Conservation (phyloP, 2,888 invertebrate species). For the Julus scandinavius region DNA sequence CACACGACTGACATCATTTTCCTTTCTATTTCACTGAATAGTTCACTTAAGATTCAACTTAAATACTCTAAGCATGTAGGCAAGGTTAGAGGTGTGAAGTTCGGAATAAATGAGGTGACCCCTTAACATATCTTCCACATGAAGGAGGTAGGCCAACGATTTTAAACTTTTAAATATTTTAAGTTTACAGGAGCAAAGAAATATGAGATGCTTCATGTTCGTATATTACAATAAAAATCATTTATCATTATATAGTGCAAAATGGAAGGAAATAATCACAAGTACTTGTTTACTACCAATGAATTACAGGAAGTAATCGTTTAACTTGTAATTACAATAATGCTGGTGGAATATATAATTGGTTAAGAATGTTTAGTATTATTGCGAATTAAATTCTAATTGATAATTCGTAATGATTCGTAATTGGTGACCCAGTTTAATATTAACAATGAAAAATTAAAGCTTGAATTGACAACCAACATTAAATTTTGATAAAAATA, state of each 20-base stretch:
- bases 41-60: neutral
- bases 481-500: neutral
- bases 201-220: no score
- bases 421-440: neutral
- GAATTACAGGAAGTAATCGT: neutral
- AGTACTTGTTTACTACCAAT: no score
- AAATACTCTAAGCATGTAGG: neutral
- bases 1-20: slow-evolving; percentile 27
- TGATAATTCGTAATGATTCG: neutral
- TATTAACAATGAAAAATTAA: neutral
- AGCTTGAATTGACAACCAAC: neutral
- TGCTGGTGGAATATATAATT: neutral
- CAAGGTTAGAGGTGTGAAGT: slow-evolving; percentile 33
- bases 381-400: neutral
- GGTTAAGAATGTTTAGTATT: neutral
- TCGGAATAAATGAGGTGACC: slow-evolving; percentile 21
- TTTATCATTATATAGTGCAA: no score
- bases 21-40: neutral
- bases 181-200: no score
- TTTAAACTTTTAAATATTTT: neutral
- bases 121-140: neutral
- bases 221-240: no score
- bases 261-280: no score
- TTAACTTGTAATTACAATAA: neutral
- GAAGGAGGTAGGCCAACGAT: neutral